A percentile compares a stretch with the other conserved stretches of the same genome.
Evolutionary conservation across 1,140 invertebrate species (phyloP).

Genomic region (Pseudoatta argentina): DNA sequence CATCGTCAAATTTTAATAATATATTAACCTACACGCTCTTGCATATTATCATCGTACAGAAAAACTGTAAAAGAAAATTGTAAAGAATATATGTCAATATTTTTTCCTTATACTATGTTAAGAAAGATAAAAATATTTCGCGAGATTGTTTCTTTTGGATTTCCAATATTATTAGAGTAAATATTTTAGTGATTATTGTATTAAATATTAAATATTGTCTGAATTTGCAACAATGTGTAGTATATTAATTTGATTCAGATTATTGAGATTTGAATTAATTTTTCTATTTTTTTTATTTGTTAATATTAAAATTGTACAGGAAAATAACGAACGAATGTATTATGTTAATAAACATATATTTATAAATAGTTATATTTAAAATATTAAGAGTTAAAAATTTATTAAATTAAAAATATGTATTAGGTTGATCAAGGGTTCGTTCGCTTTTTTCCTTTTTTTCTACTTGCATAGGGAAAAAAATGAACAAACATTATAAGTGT

Average conservation of each 20-base stretch:
- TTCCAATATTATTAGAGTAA: conserved; percentile 2
- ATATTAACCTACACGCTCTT: neutral
- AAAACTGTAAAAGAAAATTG: neutral
- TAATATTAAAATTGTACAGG: neutral
- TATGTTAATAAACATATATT: conserved; percentile 25
- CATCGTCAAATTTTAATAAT: neutral
- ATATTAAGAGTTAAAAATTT: conserved; percentile 7
- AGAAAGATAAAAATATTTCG: neutral
- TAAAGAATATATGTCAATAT: neutral
- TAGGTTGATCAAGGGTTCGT: conserved; percentile 10
- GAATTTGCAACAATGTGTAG: neutral
- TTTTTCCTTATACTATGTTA: neutral
- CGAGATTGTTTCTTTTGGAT: neutral
- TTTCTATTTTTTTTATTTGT: neutral
- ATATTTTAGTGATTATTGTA: conserved; percentile 4
- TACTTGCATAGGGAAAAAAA: neutral
- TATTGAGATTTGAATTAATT: neutral
- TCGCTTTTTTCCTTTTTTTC: neutral
- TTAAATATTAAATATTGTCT: conserved; percentile 18
- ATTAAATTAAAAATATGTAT: conserved; percentile 6
- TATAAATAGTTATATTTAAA: conserved; percentile 13
- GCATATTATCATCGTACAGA: neutral
- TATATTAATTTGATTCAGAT: neutral
- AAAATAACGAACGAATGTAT: conserved; percentile 14
- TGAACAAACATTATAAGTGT: neutral